Base-by-base conservation (phyloP, 1,140 invertebrate genomes). In the Hormaphis cornu region DNA sequence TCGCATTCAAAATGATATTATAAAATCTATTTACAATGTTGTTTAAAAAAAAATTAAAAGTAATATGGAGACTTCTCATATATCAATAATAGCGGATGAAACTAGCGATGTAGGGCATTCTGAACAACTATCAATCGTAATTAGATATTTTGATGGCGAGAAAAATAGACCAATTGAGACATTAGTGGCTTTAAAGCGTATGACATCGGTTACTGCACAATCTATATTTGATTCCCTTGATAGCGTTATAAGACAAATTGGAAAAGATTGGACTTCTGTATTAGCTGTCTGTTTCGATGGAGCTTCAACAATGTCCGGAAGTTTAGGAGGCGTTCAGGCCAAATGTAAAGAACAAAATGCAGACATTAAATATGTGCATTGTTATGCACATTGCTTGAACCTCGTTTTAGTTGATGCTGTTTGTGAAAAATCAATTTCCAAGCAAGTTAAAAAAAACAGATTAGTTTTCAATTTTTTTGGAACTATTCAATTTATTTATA, bases 281-380 rank as follows among this genome's bases (percentile, higher is more conserved):
- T 46, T 53, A 48, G 20, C 58, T n/a, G 70, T 71, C 20, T 71
- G 42, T 28, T 48, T 71, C 33, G 70, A 69, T 71, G 48, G 61
- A 52, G 33, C 70, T 18, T 50, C 50, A 22, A 69, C 35, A 40
- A 71, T 71, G 58, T 69, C 70, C 40, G 59, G 70, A n/a, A 12
- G 28, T 28, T 24, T 66, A 37, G 35, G 52, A 42, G 59, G 50
- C 14, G 58, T 69, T 52, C 61, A 33, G 54, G 24, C 33, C 8
- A 71, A 69, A 35, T 71, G 70, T 33, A 71, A 71, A 42, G 24
- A 40, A 22, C 42, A 66, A 56, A 52, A 48, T 9, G 40, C 40
- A 46, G 35, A 18, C n/a, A 69, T 71, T 20, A 52, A 40, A 26
- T 69, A 40, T 69, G 59, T 71, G 16, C 70, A 71, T 20, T 66